These are phyloP conservation scores for Cyphomyrmex costatus DNA, from an alignment of 1,140 invertebrate genomes.

Conservation along the genomic window DNA sequence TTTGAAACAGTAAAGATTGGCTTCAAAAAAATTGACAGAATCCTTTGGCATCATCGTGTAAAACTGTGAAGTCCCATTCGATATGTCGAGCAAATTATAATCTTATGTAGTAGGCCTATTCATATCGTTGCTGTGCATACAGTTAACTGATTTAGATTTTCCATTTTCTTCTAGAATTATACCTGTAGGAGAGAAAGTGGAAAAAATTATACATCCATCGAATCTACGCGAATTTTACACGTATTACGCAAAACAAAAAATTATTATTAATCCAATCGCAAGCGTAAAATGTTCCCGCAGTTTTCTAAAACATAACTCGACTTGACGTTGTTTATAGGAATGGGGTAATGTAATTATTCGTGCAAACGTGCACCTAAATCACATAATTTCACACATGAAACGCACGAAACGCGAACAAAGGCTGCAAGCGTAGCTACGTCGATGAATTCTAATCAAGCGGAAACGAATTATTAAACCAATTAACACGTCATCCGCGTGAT, in stretches of 20 bases:
- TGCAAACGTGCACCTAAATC: constrained; percentile 39
- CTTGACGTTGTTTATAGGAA: neutral
- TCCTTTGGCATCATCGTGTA: neutral
- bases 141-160: neutral
- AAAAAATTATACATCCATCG: neutral
- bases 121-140: neutral
- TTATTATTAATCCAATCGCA: neutral
- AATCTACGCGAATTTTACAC: neutral
- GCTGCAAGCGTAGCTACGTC: neutral
- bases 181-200: no score
- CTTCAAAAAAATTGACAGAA: neutral
- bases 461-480: constrained; percentile 58
- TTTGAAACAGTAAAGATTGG: neutral
- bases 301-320: neutral
- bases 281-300: neutral
- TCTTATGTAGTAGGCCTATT: no score
- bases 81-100: neutral
- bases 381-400: constrained; percentile 51
- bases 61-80: neutral
- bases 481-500: constrained; percentile 57
- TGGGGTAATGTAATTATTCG: constrained; percentile 39
- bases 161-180: neutral
- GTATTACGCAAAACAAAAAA: neutral
- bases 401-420: constrained; percentile 25
- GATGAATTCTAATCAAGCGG: constrained; percentile 47